A percentile compares a stretch with the other conserved stretches of the same genome.
Evolutionary conservation across 2,888 invertebrate species (phyloP).

Genomic region (Agrotis clavis): DNA sequence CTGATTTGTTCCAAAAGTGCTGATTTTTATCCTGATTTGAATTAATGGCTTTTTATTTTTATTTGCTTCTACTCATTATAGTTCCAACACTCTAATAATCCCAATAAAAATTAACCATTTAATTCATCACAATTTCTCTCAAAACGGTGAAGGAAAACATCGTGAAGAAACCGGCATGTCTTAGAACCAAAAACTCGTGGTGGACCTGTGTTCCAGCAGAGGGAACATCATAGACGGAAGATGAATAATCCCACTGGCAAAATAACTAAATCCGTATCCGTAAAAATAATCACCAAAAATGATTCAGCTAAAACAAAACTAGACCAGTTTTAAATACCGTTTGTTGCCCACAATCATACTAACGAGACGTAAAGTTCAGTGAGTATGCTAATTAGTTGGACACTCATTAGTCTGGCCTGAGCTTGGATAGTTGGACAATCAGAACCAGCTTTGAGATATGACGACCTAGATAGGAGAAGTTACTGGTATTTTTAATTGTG

Average conservation of each 20-base stretch:
- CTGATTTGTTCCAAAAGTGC: too few relatives aligned
- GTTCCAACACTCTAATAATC: too few relatives aligned
- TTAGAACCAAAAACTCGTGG: too few relatives aligned
- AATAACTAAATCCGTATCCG: background rate
- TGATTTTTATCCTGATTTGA: too few relatives aligned
- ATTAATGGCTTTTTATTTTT: too few relatives aligned
- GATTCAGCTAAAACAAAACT: background rate
- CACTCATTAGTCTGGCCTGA: conserved; percentile 42
- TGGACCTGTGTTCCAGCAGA: too few relatives aligned
- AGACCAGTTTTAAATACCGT: conserved; percentile 39
- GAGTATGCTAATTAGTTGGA: conserved; percentile 60
- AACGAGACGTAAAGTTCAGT: conserved; percentile 57
- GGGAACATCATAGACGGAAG: too few relatives aligned
- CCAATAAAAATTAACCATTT: too few relatives aligned
- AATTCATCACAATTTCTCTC: too few relatives aligned
- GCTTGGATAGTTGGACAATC: background rate
- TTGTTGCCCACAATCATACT: conserved; percentile 19
- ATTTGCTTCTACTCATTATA: too few relatives aligned
- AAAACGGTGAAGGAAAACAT: too few relatives aligned
- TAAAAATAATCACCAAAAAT: conserved; percentile 9
- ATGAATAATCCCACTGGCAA: background rate
- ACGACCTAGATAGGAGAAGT: conserved; percentile 43
- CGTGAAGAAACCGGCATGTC: too few relatives aligned
- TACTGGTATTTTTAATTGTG: conserved; percentile 28
- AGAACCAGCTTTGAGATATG: conserved; percentile 31